phyloP scores from a whole-genome alignment of 2,888 invertebrate genomes.

The Carterocephalus palaemon region DNA sequence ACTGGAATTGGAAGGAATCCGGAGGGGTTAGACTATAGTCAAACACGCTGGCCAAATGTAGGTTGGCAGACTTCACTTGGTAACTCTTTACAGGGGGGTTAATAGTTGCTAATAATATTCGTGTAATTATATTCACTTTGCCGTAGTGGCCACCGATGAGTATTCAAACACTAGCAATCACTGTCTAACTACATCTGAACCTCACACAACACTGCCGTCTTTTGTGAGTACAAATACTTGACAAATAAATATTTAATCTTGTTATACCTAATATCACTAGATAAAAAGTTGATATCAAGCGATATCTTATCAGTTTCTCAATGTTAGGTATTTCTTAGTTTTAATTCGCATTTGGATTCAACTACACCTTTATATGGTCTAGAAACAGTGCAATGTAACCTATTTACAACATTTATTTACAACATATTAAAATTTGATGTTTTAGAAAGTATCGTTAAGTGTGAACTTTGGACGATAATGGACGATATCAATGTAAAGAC shows the following conservation, averaged over 20 bases:
- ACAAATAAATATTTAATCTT: slow-evolving; percentile 1
- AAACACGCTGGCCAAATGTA: no score
- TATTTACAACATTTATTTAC: slow-evolving; percentile 22
- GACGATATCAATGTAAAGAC: slow-evolving; percentile 47
- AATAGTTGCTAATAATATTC: no score
- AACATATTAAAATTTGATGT: slow-evolving; percentile 33
- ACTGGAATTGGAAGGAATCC: no score
- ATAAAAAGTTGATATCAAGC: slow-evolving; percentile 22
- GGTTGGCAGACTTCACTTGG: no score
- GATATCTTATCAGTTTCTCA: slow-evolving; percentile 65
- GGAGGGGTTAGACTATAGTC: no score
- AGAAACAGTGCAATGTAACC: slow-evolving; percentile 31
- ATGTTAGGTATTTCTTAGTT: slow-evolving; percentile 69
- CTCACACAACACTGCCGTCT: no score
- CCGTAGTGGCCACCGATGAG: no score
- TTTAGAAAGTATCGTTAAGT: slow-evolving; percentile 10
- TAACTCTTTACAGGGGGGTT: no score
- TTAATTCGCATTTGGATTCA: slow-evolving; percentile 54
- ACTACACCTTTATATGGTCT: slow-evolving; percentile 44
- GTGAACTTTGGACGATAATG: slow-evolving; percentile 44
- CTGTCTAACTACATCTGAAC: no score
- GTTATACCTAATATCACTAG: slow-evolving; percentile 18
- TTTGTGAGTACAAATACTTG: slow-evolving; percentile 6
- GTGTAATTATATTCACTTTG: no score
- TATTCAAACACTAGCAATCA: no score